Evolutionary conservation across 2,797 vertebrate genomes (phyloP).

Genomic region (Ispidina picta): DNA sequence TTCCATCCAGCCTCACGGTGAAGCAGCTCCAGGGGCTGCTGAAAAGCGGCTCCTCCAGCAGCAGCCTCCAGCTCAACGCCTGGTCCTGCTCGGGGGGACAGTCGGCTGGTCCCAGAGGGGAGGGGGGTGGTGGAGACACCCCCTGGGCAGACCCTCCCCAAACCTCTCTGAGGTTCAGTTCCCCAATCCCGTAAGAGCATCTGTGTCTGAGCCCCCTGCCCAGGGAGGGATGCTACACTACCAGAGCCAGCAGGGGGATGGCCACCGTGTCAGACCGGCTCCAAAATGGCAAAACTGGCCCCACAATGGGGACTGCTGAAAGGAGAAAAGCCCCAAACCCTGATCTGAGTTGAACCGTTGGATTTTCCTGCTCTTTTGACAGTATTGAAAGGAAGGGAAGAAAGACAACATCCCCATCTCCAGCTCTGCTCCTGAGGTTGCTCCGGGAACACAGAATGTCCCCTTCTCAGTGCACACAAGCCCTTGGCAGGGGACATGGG

Average conservation of each 20-base stretch:
- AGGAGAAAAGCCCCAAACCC: neutral
- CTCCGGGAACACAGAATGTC: neutral
- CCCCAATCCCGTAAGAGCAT: neutral
- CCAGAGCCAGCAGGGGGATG: neutral
- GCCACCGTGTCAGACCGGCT: neutral
- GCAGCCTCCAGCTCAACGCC: neutral
- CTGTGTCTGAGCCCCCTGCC: fast-evolving
- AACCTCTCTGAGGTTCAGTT: neutral
- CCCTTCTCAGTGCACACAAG: fast-evolving
- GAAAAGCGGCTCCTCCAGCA: neutral
- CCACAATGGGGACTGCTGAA: fast-evolving
- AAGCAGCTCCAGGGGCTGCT: conserved; percentile 15
- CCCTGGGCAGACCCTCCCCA: too few relatives aligned
- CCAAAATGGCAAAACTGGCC: neutral
- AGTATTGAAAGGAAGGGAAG: too few relatives aligned
- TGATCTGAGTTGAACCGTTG: neutral
- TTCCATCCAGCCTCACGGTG: conserved; percentile 17
- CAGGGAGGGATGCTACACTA: neutral
- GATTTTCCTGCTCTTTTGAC: neutral
- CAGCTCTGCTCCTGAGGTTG: neutral
- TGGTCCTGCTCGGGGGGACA: fast-evolving
- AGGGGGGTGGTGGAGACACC: neutral
- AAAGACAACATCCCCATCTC: fast-evolving
- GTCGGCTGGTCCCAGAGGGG: fast-evolving
- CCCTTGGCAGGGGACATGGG: neutral